These are phyloP conservation scores for Calephelis nemesis DNA, from an alignment of 1,140 invertebrate genomes.

Conservation along the genomic window DNA sequence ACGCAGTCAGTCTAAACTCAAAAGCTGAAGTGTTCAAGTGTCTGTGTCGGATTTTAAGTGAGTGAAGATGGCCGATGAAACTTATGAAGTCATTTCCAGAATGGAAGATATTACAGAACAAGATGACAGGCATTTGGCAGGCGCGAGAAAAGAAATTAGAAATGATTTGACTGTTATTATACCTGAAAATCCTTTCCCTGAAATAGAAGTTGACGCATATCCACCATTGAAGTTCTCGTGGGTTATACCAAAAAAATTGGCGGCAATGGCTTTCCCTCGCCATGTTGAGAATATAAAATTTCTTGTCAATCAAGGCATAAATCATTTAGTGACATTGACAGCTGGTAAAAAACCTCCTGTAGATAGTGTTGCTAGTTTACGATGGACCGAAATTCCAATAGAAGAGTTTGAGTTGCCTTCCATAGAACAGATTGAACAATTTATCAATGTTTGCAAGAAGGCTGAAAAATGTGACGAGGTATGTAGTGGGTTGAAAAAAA, in stretches of 20 bases:
- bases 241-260: constrained; percentile 80
- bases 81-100: constrained; percentile 55
- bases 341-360: constrained; percentile 81
- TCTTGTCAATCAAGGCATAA: constrained; percentile 70
- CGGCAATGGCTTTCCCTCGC: constrained; percentile 80
- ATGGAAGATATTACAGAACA: constrained; percentile 69
- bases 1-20: constrained; percentile 54
- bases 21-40: constrained; percentile 33
- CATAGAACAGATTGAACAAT: constrained; percentile 82
- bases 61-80: constrained; percentile 55
- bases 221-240: constrained; percentile 83
- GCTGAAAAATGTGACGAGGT: constrained; percentile 75
- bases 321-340: constrained; percentile 81
- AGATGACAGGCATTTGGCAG: constrained; percentile 64
- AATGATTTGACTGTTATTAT: constrained; percentile 68
- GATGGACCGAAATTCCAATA: constrained; percentile 81
- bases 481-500: constrained; percentile 26
- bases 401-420: constrained; percentile 83
- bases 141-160: constrained; percentile 62
- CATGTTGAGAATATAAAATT: constrained; percentile 73
- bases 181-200: constrained; percentile 73
- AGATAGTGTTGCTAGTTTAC: constrained; percentile 69
- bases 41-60: constrained; percentile 24
- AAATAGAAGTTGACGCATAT: constrained; percentile 73
- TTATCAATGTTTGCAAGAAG: constrained; percentile 81